Percentiles rank a stretch among this genome's conserved stretches.
Evolutionary conservation across 2,888 invertebrate genomes (phyloP).

Genomic region (Patella pellucida): DNA sequence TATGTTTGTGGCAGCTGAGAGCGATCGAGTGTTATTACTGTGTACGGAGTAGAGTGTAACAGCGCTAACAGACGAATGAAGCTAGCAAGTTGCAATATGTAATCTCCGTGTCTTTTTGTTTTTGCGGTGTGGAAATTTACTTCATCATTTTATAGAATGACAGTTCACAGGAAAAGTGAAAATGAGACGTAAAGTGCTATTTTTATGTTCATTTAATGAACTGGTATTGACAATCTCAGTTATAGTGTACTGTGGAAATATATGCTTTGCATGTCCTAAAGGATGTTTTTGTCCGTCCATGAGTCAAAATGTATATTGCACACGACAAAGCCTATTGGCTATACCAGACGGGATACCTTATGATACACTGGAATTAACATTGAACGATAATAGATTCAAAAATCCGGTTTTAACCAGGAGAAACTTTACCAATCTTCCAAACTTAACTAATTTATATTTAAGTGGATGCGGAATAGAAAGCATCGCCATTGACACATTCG

Average conservation of each 20-base stretch:
- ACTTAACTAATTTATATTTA: constrained; percentile 64
- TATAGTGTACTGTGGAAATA: background rate
- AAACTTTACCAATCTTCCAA: constrained; percentile 62
- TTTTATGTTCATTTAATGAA: background rate
- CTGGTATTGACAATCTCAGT: background rate
- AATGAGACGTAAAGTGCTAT: constrained; percentile 2
- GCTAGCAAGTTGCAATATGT: no score
- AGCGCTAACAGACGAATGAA: no score
- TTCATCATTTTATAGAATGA: no score
- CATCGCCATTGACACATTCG: constrained; percentile 65
- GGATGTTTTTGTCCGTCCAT: constrained; percentile 66
- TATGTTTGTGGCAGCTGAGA: constrained; percentile 7
- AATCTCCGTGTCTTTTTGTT: no score
- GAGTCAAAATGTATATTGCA: constrained; percentile 66
- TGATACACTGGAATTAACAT: constrained; percentile 62
- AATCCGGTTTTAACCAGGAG: constrained; percentile 53
- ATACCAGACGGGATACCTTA: constrained; percentile 65
- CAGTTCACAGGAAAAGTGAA: background rate
- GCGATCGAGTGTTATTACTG: background rate
- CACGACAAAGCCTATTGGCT: constrained; percentile 55
- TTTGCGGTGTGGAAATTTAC: no score
- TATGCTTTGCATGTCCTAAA: constrained; percentile 52
- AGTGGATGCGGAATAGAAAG: constrained; percentile 67
- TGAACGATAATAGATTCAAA: constrained; percentile 65
- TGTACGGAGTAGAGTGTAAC: background rate